Conservation (phyloP, 2,888 invertebrate species). For the Tenthredo distinguenda region DNA sequence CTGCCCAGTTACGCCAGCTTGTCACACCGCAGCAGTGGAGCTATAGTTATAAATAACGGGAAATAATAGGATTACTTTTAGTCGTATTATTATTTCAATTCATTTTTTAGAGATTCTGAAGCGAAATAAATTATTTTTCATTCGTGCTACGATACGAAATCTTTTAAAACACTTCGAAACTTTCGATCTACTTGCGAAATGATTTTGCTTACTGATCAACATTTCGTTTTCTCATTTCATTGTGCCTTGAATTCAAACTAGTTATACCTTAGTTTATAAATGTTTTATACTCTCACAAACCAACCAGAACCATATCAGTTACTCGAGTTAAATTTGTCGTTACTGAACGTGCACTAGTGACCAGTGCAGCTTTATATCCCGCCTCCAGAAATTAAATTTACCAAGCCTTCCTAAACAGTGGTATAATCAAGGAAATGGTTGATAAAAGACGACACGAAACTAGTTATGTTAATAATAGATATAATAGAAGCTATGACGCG, state of each 20-base stretch:
- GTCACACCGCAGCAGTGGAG: conserved; percentile 92
- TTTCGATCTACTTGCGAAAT: not conserved
- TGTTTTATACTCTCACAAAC: not conserved
- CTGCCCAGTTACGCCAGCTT: conserved; percentile 88
- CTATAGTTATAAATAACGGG: conserved; percentile 75
- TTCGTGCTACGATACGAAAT: not conserved
- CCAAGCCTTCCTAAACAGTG: not conserved
- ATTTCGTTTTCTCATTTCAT: not conserved
- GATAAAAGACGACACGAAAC: conserved; percentile 17
- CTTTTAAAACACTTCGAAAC: not conserved
- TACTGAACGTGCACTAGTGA: not conserved
- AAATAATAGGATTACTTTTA: not conserved
- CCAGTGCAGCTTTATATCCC: not conserved
- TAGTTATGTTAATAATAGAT: not conserved
- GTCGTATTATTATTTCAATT: not conserved
- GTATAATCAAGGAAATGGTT: conserved; percentile 21
- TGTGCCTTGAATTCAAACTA: conserved; percentile 1
- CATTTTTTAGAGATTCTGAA: not conserved
- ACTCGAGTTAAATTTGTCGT: not conserved
- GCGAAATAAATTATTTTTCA: not conserved
- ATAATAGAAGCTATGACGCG: not conserved
- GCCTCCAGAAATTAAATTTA: conserved; percentile 30
- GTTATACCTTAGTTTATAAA: not conserved
- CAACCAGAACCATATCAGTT: not conserved
- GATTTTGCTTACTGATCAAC: not conserved